These are phyloP conservation scores for Seriola aureovittata DNA, from an alignment of 2,113 vertebrate species.

Conservation along the genomic window DNA sequence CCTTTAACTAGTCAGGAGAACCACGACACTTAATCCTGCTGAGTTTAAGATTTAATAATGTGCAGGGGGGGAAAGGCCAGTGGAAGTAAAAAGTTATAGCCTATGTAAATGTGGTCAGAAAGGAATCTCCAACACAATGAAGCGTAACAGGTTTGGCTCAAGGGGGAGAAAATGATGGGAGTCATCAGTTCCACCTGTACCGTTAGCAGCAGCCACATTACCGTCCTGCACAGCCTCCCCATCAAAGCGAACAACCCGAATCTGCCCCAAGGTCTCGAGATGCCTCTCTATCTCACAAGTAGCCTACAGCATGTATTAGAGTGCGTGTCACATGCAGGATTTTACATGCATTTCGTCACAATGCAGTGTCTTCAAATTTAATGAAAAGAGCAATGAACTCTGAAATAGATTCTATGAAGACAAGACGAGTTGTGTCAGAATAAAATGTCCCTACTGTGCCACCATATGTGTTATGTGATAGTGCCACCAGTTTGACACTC, in stretches of 20 bases:
- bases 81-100: neutral
- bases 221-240: neutral
- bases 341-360: neutral
- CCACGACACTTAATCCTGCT: too few species aligned
- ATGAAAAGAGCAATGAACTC: neutral
- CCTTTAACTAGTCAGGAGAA: too few species aligned
- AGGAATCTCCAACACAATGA: neutral
- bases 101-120: neutral
- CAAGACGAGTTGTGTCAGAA: neutral
- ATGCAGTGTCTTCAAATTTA: too few species aligned
- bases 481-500: too few species aligned
- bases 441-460: neutral
- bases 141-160: neutral
- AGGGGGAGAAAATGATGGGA: neutral
- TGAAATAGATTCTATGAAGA: too few species aligned
- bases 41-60: neutral
- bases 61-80: neutral
- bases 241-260: neutral
- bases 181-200: neutral
- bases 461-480: too few species aligned
- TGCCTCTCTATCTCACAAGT: neutral
- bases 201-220: neutral
- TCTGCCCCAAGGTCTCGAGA: neutral
- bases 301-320: neutral
- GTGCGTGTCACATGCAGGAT: neutral